Base-by-base conservation (phyloP, 1,140 invertebrate species). In the Agraylea sexmaculata region DNA sequence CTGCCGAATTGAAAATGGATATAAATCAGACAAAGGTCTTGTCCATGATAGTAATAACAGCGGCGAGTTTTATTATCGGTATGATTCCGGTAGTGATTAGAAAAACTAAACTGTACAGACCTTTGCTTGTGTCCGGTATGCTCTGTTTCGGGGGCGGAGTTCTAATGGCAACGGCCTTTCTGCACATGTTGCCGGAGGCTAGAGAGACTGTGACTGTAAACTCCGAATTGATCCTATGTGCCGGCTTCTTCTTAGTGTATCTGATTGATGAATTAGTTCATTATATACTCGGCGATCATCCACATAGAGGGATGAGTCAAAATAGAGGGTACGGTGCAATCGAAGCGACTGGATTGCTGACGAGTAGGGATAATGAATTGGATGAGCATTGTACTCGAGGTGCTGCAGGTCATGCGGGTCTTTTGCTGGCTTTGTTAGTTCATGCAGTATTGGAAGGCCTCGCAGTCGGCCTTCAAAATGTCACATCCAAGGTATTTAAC, bases 141-240 rank as follows among this genome's bases (percentile, higher is more conserved):
- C 68, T 88, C 0, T 88, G 84, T 52, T 86, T 87, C 46, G 86
- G 86, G 16, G 87, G 79, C 3, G 87, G 88, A 0, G 84, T 92
- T 5, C 69, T 92, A 19, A 56, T 92, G 12, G 82, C 81, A 0
- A 90, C 87, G 1, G 78, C 82, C 15, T 58, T 87, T 23, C 64
- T 86, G 2, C 87, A 91, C 57, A 81, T 91, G 62, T 61, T 91
- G 25, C 85, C 87, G 12, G 87, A 91, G 62, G 75, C 83, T 7
- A 64, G 68, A 40, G 65, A 73, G 35, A 60, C 62, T 34, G 50
- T 75, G 19, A 57, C 69, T 1, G 43, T 68, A 17, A 68, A 73
- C 46, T 72, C 81, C 0, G 86, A 88, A 54, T 53, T 88, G 7
- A 53, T 78, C 0, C 68, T 84, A 22, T 84, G 81, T 47, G 56